Conservation (phyloP, 2,888 invertebrate species). For the Netelia melanura region DNA sequence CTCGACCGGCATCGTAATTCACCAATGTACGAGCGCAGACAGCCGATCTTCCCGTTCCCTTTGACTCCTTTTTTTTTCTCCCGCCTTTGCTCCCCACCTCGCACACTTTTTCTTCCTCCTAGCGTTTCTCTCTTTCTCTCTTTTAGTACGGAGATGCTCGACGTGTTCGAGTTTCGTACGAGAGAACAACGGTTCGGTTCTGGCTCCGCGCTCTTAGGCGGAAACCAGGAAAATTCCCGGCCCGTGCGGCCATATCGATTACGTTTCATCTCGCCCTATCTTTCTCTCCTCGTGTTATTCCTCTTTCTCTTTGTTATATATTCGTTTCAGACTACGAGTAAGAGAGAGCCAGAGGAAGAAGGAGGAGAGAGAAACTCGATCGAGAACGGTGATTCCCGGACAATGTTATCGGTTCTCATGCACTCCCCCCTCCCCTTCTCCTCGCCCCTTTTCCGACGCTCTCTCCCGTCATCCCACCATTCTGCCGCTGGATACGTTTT, state of each 20-base stretch:
- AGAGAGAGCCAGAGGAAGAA: not conserved
- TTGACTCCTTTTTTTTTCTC: not conserved
- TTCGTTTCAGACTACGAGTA: constrained; percentile 2
- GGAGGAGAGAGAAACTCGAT: constrained; percentile 50
- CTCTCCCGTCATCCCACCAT: constrained; percentile 9
- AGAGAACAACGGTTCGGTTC: constrained; percentile 51
- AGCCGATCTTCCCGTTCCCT: constrained; percentile 12
- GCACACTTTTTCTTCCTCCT: not conserved
- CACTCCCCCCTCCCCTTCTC: constrained; percentile 31
- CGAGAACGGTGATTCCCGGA: constrained; percentile 62
- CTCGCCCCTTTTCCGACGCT: not conserved
- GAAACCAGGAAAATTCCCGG: constrained; percentile 54
- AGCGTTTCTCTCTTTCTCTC: not conserved
- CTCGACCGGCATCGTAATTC: constrained; percentile 66
- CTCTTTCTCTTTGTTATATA: constrained; percentile 9
- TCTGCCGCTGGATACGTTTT: constrained; percentile 44
- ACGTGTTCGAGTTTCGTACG: constrained; percentile 12
- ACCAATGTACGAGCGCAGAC: constrained; percentile 52
- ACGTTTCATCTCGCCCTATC: constrained; percentile 52
- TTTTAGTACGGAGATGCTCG: not conserved
- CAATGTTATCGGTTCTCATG: constrained; percentile 68
- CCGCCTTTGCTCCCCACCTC: not conserved
- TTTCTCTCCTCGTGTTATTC: constrained; percentile 46
- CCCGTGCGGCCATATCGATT: constrained; percentile 58
- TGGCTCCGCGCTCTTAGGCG: constrained; percentile 38